Evolutionary conservation across 92 coral and sea anemone species (phyloP), one percentile per base, ranked within the genome.

Genomic region (Porites lobata): DNA sequence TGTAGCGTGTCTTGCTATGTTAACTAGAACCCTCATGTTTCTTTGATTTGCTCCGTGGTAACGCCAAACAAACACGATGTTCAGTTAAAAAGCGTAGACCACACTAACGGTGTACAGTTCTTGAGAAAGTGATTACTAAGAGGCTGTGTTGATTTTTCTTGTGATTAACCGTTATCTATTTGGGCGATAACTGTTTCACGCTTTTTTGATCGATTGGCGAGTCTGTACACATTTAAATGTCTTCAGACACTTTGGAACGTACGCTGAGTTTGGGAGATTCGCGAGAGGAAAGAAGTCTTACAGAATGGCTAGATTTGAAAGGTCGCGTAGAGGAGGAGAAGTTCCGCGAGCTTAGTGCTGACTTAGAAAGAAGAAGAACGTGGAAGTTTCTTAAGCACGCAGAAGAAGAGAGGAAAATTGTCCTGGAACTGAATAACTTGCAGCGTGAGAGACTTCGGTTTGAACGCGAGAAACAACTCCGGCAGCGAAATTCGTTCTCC

Each of bases 391-490:
- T 89, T 70, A 73, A 68, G 17, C 91, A 94, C 32, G 64, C 77
- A 2, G 95, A 94, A 69, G 96, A 94, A 69, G 77, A 83, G 56
- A 64, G 73, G 76, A 89, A 89, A 79, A 93, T 94, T 6, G 78
- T 84, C 50, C 68, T 76, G 53, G 95, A 94, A 47, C 86, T 94
- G 50, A 78, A 77, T 43, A 65, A 89, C 76, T 88, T 94, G 62
- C 93, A 92, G 38, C 86, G 84, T n/a, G 96, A 94, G 66, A 75
- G 92, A 50, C 85, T 89, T 58, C 69, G 96, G 17, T 94, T 94
- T 89, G 96, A 94, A 86, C 86, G 96, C 32, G 96, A 94, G 65
- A 94, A 89, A 54, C 91, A 88, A 38, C 96, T 94, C 21, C 90
- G 96, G 21, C 79, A 78, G 64, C 81, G 95, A 58, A 94, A 87